A percentile compares a stretch with the other conserved stretches of the same genome.
These are phyloP conservation scores for Onychomys leucogaster DNA, from an alignment of 2,797 vertebrate species.

Conservation along the genomic window DNA sequence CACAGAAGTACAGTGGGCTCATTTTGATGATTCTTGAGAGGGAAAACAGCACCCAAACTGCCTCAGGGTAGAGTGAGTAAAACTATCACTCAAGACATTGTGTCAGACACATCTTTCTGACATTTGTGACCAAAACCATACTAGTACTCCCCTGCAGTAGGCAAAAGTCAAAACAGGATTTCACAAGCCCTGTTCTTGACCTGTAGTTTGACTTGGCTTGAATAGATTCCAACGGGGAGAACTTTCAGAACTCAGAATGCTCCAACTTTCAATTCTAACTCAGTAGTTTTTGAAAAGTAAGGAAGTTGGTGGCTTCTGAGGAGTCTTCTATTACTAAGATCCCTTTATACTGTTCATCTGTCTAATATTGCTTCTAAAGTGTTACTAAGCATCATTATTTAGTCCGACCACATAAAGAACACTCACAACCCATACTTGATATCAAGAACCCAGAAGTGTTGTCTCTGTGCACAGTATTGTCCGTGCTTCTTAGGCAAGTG, in stretches of 20 bases:
- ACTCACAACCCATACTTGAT: background rate
- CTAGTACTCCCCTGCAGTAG: no score
- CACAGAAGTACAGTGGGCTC: background rate
- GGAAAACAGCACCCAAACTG: background rate
- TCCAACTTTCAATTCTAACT: background rate
- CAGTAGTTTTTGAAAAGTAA: background rate
- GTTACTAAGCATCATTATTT: background rate
- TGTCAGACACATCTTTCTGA: background rate
- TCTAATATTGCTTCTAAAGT: background rate
- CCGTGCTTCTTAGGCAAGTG: background rate
- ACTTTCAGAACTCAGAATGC: background rate
- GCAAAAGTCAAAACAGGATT: background rate
- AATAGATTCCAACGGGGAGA: background rate
- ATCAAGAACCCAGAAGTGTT: background rate
- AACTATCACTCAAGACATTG: background rate
- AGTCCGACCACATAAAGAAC: background rate
- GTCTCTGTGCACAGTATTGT: no score
- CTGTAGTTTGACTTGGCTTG: background rate
- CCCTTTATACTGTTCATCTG: background rate
- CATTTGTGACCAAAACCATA: background rate
- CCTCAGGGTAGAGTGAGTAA: background rate
- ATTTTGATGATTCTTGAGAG: background rate
- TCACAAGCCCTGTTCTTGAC: background rate
- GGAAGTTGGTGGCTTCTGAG: background rate
- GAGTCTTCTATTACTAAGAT: background rate